These are phyloP conservation scores for Rhagonycha lutea DNA, from an alignment of 2,888 invertebrate species.

Conservation along the genomic window DNA sequence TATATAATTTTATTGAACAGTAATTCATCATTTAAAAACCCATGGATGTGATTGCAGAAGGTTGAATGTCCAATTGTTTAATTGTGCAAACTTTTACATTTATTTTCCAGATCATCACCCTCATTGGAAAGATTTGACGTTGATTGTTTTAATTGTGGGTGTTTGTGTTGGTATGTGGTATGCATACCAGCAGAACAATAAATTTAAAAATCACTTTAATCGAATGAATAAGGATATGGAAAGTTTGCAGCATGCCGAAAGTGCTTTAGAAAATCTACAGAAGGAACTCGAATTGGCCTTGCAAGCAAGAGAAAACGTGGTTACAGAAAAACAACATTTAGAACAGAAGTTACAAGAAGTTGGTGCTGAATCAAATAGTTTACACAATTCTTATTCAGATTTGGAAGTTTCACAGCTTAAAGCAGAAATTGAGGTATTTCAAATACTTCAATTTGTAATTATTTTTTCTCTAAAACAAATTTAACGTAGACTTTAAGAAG, in stretches of 20 bases:
- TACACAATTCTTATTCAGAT: slow-evolving; percentile 79
- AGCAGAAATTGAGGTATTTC: slow-evolving; percentile 76
- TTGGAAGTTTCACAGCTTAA: slow-evolving; percentile 80
- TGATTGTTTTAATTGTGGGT: slow-evolving; percentile 81
- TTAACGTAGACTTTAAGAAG: slow-evolving; percentile 70
- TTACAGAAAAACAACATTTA: slow-evolving; percentile 79
- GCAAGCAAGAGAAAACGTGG: slow-evolving; percentile 80
- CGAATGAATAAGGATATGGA: slow-evolving; percentile 96
- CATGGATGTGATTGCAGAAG: slow-evolving; percentile 8
- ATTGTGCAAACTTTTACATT: not conserved
- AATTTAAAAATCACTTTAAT: slow-evolving; percentile 81
- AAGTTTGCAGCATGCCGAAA: slow-evolving; percentile 85
- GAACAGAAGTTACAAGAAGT: slow-evolving; percentile 81
- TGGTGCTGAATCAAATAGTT: slow-evolving; percentile 62
- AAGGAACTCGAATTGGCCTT: slow-evolving; percentile 81
- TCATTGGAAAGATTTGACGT: slow-evolving; percentile 83
- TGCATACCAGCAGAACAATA: slow-evolving; percentile 87
- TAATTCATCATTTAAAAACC: not conserved
- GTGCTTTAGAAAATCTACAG: slow-evolving; percentile 84
- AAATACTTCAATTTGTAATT: not conserved
- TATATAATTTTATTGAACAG: not conserved
- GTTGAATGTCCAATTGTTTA: slow-evolving; percentile 5
- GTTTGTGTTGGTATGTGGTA: slow-evolving; percentile 91
- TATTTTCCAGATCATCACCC: slow-evolving; percentile 47
- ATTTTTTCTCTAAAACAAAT: not conserved